Evolutionary conservation across 2,888 invertebrate species (phyloP).

Genomic region (Eilema caniola): DNA sequence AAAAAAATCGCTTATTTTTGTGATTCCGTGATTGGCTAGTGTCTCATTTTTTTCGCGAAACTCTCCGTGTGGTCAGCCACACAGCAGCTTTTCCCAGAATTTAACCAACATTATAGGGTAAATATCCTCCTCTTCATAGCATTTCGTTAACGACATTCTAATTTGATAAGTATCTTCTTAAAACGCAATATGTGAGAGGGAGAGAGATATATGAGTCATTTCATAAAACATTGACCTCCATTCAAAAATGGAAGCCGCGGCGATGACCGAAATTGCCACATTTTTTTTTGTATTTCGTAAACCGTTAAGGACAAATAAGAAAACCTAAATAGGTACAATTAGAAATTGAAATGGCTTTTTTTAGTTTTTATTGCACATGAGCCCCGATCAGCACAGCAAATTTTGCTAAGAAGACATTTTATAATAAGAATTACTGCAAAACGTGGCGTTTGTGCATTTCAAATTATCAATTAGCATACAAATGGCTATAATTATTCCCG

Average conservation of each 20-base stretch:
- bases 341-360: neutral
- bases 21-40: neutral
- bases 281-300: constrained; percentile 1
- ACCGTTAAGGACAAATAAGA: neutral
- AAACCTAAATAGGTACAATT: neutral
- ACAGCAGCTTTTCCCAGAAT: neutral
- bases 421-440: constrained; percentile 5
- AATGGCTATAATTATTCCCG: constrained; percentile 10
- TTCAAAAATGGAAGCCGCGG: neutral
- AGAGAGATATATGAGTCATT: neutral
- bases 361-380: neutral
- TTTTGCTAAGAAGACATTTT: neutral
- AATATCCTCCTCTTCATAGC: neutral
- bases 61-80: neutral
- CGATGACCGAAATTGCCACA: neutral
- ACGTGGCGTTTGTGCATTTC: constrained; percentile 15
- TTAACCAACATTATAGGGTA: neutral
- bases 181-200: neutral
- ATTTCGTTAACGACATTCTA: neutral
- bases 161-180: neutral
- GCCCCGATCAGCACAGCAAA: neutral
- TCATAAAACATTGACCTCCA: constrained; percentile 1
- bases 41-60: neutral
- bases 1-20: neutral
- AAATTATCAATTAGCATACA: constrained; percentile 25